Conservation (phyloP, 2,888 invertebrate species). For the Shargacucullia verbasci region DNA sequence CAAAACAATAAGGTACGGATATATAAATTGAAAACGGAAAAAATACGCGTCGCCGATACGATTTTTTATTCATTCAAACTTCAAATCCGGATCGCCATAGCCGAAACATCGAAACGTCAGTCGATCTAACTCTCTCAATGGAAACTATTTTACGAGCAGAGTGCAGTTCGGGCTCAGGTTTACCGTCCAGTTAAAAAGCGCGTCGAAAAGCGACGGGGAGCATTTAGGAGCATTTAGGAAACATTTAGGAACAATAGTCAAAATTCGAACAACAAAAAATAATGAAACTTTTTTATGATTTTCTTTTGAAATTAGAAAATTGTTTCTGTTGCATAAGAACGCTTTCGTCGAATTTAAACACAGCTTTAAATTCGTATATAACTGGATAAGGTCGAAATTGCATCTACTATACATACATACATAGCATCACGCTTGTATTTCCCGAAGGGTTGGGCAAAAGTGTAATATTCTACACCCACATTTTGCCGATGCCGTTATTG, state of each 20-base stretch:
- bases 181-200: conserved; percentile 26
- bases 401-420: too few species aligned
- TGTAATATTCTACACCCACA: too few species aligned
- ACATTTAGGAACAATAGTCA: conserved; percentile 10
- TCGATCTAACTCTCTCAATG: conserved; percentile 47
- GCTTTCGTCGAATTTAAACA: too few species aligned
- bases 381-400: too few species aligned
- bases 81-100: conserved; percentile 37
- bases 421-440: too few species aligned
- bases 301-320: too few species aligned
- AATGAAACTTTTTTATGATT: too few species aligned
- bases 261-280: not conserved
- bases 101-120: conserved; percentile 49
- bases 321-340: too few species aligned
- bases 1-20: conserved; percentile 46
- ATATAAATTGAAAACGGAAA: conserved; percentile 44
- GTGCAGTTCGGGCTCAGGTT: conserved; percentile 28
- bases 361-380: too few species aligned
- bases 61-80: conserved; percentile 54
- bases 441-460: too few species aligned
- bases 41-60: conserved; percentile 19
- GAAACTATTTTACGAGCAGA: conserved; percentile 49
- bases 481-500: too few species aligned
- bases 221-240: conserved; percentile 8
- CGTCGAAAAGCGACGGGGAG: conserved; percentile 14